Evolutionary conservation across 2,888 invertebrate genomes (phyloP), one percentile per base, ranked within the genome.

Genomic region (Arenicola marina): DNA sequence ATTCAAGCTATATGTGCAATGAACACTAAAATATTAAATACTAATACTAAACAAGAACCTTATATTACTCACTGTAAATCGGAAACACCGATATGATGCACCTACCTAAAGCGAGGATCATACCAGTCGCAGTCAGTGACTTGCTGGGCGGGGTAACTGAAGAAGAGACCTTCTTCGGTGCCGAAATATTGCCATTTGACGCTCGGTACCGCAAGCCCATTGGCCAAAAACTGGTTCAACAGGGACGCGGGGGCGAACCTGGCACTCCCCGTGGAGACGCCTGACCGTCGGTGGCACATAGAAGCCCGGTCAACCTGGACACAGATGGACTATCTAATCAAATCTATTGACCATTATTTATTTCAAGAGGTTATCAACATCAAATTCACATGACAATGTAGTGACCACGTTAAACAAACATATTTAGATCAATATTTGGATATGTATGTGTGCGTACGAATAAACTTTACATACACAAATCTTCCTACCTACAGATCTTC

Each of bases 131-230:
- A 56, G 2, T 56, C 28, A 2, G 7, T 15, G 15, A 29, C 1
- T 3, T 2, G 24, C 11, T 28, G 24, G 4, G 2, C 2, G 31
- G 56, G 56, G 18, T 18, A 56, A 2, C 2, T 44, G 1, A 28
- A 2, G 21, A 26, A 7, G 11, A 11, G 7, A 4, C 56, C 56
- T 18, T 56, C 45, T 44, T 56, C 56, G 11, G 4, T 44, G 7
- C 44, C 56, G 31, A 56, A 44, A 44, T 56, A 56, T 18, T 56
- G 56, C 56, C 56, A 56, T 1, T 44, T 44, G 3, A 56, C 15
- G 56, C 44, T 44, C 1, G 44, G 26, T n/a, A 29, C 44, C 4
- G 18, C 26, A 1, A 28, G n/a, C 2, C n/a, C 18, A 31, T 56
- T 56, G 29, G 21, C 31, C n/a, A 38, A 15, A 38, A 38, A 38